phyloP scores from a whole-genome alignment of 2,113 vertebrate species.

The Brachyistius frenatus region DNA sequence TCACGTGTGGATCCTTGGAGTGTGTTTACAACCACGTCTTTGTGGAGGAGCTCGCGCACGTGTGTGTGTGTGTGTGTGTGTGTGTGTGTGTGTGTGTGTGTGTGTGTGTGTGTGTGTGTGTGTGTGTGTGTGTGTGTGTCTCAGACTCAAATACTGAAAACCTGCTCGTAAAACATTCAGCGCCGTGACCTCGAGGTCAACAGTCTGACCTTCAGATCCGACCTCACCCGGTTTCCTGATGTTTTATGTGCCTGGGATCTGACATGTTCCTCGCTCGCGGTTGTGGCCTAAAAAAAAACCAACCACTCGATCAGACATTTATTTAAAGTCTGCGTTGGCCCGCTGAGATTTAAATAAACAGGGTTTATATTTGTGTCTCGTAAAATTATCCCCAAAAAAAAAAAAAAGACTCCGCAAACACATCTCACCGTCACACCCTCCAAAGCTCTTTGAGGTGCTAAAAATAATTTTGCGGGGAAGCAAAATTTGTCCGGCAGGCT shows the following conservation, averaged over 20 bases:
- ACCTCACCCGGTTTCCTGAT: conserved; percentile 66
- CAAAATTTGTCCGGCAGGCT: background rate
- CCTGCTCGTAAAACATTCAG: conserved; percentile 28
- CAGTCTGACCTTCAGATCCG: conserved; percentile 48
- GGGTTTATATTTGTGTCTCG: no score
- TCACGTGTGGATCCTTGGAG: background rate
- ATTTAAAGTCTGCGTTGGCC: no score
- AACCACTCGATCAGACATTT: no score
- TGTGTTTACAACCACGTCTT: background rate
- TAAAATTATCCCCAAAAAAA: no score
- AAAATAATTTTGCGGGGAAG: conserved; percentile 47
- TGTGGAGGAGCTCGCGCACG: background rate
- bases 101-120: conserved; percentile 7
- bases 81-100: no score
- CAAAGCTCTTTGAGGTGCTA: conserved; percentile 39
- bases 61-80: no score
- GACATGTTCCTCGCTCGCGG: no score
- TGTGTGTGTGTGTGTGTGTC: conserved; percentile 9
- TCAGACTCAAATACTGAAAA: conserved; percentile 40
- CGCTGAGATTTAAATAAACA: no score
- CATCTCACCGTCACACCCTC: background rate
- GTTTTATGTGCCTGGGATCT: conserved; percentile 31
- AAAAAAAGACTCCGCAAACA: background rate
- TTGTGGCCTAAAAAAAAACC: no score
- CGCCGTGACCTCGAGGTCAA: conserved; percentile 51